Base-by-base conservation (phyloP, 2,888 invertebrate genomes). In the Xestia sexstrigata region DNA sequence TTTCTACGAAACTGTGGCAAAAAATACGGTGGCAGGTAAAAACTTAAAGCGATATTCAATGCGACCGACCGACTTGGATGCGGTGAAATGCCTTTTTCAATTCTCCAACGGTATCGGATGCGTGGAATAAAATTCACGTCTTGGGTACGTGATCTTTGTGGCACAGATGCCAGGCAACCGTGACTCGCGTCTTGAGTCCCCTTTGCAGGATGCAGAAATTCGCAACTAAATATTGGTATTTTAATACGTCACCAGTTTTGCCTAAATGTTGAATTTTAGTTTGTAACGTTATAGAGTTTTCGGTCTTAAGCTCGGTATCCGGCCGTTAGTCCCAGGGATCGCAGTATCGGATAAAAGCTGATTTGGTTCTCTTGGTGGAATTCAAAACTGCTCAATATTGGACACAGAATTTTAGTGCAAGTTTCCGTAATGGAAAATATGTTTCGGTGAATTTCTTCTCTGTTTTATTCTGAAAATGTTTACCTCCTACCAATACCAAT, bases 41-140 rank as follows among this genome's bases (percentile, higher is more conserved):
- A 82, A 69, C 75, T 83, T 83, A 87, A 86, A 87, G 72, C 74
- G 55, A 85, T 85, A 88, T 87, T 83, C 82, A 83, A 85, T 78
- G 84, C 87, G 70, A 86, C 81, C 68, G 58, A 71, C 66, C 73
- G 83, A 62, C 80, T 81, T 79, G 70, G 78, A 86, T 88, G 88
- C 89, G 83, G 84, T 82, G 87, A 90, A 89, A 90, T 90, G 87
- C 90, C 90, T 88, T 91, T 93, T 93, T 90, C 90, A 92, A 93
- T 92, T 91, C 88, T 84, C 65, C 52, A 70, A 76, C 79, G 87
- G 89, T 88, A 91, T 90, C 90, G 90, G 90, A 91, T 92, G 91
- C 92, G 91, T 92, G 90, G 89, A 93, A 93, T 92, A 93, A 93
- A 93, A 93, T 93, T 92, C 90, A 91, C 91, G 89, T 91, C 89